Conservation (phyloP, 2,888 invertebrate genomes). For the Drosophila subquinaria region DNA sequence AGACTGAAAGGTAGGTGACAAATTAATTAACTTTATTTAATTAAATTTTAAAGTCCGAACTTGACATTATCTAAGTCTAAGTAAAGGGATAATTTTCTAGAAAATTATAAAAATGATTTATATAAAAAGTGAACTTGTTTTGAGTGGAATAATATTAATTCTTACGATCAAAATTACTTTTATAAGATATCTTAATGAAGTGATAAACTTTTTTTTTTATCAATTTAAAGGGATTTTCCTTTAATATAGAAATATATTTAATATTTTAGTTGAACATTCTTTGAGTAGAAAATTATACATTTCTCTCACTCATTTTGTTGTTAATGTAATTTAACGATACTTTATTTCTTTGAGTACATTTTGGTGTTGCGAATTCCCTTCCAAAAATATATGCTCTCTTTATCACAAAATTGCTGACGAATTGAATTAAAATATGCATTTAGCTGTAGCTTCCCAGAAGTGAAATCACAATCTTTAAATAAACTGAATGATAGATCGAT, state of each 20-base stretch:
- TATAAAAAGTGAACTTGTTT: too few relatives aligned
- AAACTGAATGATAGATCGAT: constrained; percentile 43
- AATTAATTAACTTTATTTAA: not conserved
- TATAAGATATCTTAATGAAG: too few relatives aligned
- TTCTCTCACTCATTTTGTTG: not conserved
- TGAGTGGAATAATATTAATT: too few relatives aligned
- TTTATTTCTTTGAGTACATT: not conserved
- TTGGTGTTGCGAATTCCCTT: not conserved
- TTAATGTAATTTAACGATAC: not conserved
- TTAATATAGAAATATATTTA: too few relatives aligned
- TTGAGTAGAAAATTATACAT: too few relatives aligned
- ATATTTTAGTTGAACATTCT: too few relatives aligned
- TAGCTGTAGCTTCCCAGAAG: constrained; percentile 10
- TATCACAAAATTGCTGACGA: constrained; percentile 5
- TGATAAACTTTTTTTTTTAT: too few relatives aligned
- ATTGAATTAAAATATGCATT: constrained; percentile 17
- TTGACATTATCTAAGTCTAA: not conserved
- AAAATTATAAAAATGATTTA: too few relatives aligned
- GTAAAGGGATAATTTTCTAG: too few relatives aligned
- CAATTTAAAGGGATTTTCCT: too few relatives aligned
- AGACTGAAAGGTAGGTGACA: constrained; percentile 86
- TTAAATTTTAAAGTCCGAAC: too few relatives aligned
- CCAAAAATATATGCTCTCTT: not conserved
- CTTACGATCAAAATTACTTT: too few relatives aligned
- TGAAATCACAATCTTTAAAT: constrained; percentile 48